Conservation (phyloP, 1,140 invertebrate species). For the Lepidurus apus region DNA sequence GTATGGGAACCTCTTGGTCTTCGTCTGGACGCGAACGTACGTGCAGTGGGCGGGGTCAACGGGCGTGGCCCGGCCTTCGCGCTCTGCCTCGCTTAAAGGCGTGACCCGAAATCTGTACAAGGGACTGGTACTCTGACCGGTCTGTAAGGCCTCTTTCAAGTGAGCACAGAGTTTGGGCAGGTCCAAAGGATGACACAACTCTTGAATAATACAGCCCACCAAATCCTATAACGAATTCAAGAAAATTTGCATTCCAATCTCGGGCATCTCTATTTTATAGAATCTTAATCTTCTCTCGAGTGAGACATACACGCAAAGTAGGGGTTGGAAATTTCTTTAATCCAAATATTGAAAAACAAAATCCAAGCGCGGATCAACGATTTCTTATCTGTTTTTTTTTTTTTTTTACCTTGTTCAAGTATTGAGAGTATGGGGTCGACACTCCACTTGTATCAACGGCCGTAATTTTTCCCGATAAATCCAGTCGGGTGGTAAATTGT, state of each 20-base stretch:
- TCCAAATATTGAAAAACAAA: no score
- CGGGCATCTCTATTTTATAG: background rate
- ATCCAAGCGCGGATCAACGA: no score
- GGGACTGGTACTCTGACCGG: conserved; percentile 61
- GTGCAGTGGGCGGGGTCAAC: conserved; percentile 54
- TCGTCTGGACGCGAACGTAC: conserved; percentile 78
- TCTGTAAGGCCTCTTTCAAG: conserved; percentile 65
- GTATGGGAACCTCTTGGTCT: conserved; percentile 73
- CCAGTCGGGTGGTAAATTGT: conserved; percentile 87
- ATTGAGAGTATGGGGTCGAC: conserved; percentile 56
- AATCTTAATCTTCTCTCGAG: background rate
- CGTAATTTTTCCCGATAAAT: conserved; percentile 75
- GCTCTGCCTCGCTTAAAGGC: background rate
- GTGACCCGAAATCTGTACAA: conserved; percentile 70
- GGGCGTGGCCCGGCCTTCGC: conserved; percentile 5
- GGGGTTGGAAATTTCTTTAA: no score
- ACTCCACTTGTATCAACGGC: conserved; percentile 67
- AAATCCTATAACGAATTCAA: conserved; percentile 49
- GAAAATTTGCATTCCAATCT: conserved; percentile 29
- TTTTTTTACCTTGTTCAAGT: conserved; percentile 59
- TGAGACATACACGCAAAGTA: no score
- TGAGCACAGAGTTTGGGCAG: conserved; percentile 63
- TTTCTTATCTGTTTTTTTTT: no score
- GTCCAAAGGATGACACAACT: conserved; percentile 71
- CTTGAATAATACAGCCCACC: conserved; percentile 62